These are phyloP conservation scores for Phenganax subtilis DNA, from an alignment of 92 coral and sea anemone genomes.

Conservation along the genomic window DNA sequence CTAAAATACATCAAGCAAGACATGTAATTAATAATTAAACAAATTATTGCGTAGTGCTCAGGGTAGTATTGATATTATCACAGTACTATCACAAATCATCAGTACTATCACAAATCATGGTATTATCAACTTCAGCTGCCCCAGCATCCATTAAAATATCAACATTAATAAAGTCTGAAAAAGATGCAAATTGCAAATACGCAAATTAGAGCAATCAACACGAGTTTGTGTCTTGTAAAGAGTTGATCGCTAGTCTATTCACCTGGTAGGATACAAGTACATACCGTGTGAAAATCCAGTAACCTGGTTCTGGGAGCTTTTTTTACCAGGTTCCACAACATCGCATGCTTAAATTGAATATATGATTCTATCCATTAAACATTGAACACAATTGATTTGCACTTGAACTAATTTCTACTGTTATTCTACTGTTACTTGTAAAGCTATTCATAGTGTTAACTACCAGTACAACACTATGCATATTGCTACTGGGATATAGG, in stretches of 20 bases:
- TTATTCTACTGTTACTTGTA: background rate
- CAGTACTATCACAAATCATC: background rate
- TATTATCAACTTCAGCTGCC: background rate
- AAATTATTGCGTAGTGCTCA: no score
- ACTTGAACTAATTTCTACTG: background rate
- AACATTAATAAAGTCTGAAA: constrained; percentile 29
- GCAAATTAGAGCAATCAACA: background rate
- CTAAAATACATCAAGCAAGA: no score
- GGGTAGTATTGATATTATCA: no score
- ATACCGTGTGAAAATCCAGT: constrained; percentile 46
- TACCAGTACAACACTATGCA: background rate
- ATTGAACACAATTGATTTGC: background rate
- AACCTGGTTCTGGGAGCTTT: constrained; percentile 3
- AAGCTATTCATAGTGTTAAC: background rate
- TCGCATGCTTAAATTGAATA: constrained; percentile 11
- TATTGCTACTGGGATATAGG: background rate
- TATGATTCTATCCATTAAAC: background rate
- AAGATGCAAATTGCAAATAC: background rate
- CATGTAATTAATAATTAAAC: no score
- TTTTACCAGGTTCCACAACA: background rate
- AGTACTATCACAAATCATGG: background rate
- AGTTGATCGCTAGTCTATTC: background rate
- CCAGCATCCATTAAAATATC: constrained; percentile 35
- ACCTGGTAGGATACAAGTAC: background rate
- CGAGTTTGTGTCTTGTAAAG: background rate